Evolutionary conservation across 2,797 vertebrate genomes (phyloP).

Genomic region (Antennarius maculatus): DNA sequence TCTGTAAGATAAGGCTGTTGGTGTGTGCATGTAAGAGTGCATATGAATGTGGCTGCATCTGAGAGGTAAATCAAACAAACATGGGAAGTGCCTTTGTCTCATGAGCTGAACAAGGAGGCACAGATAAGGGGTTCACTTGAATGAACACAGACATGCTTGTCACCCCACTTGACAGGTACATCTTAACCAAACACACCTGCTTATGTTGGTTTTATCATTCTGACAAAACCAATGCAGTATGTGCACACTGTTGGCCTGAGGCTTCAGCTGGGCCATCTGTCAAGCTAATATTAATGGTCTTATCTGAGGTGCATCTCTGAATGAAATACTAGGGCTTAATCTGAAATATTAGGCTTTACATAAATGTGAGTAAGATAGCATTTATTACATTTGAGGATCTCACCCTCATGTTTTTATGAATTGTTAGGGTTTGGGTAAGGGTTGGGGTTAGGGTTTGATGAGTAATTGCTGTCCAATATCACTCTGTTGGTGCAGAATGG

Average conservation of each 20-base stretch:
- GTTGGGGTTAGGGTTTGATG: background rate
- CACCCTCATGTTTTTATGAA: constrained; percentile 58
- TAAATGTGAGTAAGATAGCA: constrained; percentile 70
- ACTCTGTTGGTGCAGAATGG: constrained; percentile 7
- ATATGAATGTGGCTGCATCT: constrained; percentile 38
- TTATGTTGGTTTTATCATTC: constrained; percentile 76
- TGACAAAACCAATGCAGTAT: constrained; percentile 72
- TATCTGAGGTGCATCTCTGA: constrained; percentile 82
- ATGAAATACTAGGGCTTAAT: constrained; percentile 75
- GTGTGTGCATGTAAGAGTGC: background rate
- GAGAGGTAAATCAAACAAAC: constrained; percentile 78
- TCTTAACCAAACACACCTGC: constrained; percentile 86
- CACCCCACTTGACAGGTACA: constrained; percentile 82
- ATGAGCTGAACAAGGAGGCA: constrained; percentile 77
- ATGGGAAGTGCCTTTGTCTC: constrained; percentile 79
- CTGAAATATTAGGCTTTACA: constrained; percentile 79
- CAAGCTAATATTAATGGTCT: constrained; percentile 79
- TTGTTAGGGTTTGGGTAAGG: constrained; percentile 31
- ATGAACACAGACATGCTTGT: constrained; percentile 81
- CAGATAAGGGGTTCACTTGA: constrained; percentile 84
- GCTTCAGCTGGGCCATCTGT: constrained; percentile 76
- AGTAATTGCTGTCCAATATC: constrained; percentile 47
- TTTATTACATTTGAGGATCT: constrained; percentile 60
- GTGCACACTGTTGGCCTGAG: constrained; percentile 77
- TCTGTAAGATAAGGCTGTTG: background rate